phyloP scores from a whole-genome alignment of 2,797 vertebrate genomes.

The Gallinago stenura region DNA sequence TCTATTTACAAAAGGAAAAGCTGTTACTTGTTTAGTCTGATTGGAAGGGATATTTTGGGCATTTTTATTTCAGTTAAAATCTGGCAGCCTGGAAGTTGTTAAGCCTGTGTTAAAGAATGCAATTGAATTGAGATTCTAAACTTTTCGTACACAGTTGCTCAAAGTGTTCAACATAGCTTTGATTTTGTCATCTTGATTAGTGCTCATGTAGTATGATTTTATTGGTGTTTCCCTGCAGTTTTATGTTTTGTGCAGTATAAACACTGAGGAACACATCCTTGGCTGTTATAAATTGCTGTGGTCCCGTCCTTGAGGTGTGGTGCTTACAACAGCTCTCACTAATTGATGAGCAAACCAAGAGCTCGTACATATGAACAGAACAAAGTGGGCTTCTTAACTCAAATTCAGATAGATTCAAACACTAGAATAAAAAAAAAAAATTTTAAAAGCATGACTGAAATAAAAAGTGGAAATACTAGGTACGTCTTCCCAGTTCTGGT shows the following conservation, averaged over 20 bases:
- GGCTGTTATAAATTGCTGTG: background rate
- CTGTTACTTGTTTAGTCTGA: background rate
- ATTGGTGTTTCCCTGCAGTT: background rate
- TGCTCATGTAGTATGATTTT: background rate
- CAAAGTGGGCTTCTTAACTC: background rate
- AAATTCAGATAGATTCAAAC: background rate
- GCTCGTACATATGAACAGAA: background rate
- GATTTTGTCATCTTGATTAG: background rate
- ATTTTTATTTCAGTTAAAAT: background rate
- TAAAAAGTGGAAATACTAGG: background rate
- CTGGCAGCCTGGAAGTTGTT: background rate
- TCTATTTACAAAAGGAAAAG: background rate
- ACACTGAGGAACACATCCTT: background rate
- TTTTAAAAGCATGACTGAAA: background rate
- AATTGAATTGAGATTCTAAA: background rate
- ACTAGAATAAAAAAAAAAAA: background rate
- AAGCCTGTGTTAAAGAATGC: background rate
- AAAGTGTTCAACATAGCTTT: background rate
- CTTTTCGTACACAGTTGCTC: fast-evolving
- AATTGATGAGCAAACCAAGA: background rate
- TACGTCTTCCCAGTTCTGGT: background rate
- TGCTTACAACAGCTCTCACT: background rate
- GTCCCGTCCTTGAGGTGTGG: background rate
- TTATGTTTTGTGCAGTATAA: background rate
- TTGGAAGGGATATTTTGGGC: background rate